Percentiles rank a stretch among this genome's conserved stretches.
phyloP scores from a whole-genome alignment of 1,140 invertebrate species.

The Periplaneta americana region DNA sequence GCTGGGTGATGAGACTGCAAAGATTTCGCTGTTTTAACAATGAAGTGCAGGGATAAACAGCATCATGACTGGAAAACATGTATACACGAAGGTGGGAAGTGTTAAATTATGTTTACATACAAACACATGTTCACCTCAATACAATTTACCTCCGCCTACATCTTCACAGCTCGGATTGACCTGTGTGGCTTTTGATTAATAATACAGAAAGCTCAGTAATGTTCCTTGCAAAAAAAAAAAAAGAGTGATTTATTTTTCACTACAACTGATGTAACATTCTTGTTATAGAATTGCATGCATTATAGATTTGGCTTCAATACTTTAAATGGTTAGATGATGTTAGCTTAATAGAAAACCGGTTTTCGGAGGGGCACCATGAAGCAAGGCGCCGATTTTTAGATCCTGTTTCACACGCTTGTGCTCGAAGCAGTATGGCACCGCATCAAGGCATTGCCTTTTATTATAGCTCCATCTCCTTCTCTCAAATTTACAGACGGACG shows the following conservation, averaged over 20 bases:
- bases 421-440: not conserved
- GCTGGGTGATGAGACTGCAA: too few species aligned
- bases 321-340: not conserved
- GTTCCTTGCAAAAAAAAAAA: not conserved
- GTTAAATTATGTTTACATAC: too few species aligned
- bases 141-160: too few species aligned
- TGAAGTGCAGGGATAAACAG: not conserved
- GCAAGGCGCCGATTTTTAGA: not conserved
- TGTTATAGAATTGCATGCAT: not conserved
- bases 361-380: not conserved
- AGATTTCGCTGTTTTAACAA: too few species aligned
- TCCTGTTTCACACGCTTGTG: not conserved
- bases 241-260: not conserved
- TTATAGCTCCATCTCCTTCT: not conserved
- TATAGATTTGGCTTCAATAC: not conserved
- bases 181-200: not conserved
- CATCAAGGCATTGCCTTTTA: not conserved
- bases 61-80: not conserved
- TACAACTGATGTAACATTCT: not conserved
- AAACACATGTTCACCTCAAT: too few species aligned
- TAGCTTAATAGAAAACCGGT: not conserved
- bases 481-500: not conserved
- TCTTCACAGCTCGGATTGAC: too few species aligned
- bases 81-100: not conserved
- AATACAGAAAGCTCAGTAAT: too few species aligned